Percentiles rank a stretch among this genome's conserved stretches.
Evolutionary conservation across 1,140 invertebrate species (phyloP).

Genomic region (Camponotus pennsylvanicus): DNA sequence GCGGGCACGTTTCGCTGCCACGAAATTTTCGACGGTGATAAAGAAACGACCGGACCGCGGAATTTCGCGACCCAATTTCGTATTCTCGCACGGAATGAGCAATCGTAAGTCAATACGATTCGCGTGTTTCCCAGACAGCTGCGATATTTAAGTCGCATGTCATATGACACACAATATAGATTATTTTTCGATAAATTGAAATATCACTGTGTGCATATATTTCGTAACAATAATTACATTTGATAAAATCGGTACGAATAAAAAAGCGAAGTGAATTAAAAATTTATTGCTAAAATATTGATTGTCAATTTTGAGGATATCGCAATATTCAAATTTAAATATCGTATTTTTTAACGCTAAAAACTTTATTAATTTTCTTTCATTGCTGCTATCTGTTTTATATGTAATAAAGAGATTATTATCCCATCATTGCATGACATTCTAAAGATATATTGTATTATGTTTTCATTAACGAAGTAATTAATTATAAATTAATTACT

Average conservation of each 20-base stretch:
- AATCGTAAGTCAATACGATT: conserved; percentile 18
- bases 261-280: neutral
- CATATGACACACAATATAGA: neutral
- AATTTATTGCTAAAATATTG: neutral
- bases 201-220: neutral
- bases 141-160: neutral
- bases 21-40: conserved; percentile 40
- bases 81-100: conserved; percentile 25
- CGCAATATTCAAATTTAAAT: neutral
- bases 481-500: neutral
- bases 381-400: neutral
- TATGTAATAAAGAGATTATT: no score
- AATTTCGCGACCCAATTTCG: conserved; percentile 24
- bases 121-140: neutral
- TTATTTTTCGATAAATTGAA: neutral
- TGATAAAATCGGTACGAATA: neutral
- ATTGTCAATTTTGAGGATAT: neutral
- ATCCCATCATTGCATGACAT: no score
- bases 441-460: neutral
- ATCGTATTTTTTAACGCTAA: neutral
- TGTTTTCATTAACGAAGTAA: neutral
- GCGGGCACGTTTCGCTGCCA: neutral
- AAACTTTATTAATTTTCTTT: neutral
- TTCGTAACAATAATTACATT: neutral
- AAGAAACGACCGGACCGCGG: conserved; percentile 27